These are phyloP conservation scores for Oxycera nigricornis DNA, from an alignment of 2,888 invertebrate genomes.

Conservation along the genomic window DNA sequence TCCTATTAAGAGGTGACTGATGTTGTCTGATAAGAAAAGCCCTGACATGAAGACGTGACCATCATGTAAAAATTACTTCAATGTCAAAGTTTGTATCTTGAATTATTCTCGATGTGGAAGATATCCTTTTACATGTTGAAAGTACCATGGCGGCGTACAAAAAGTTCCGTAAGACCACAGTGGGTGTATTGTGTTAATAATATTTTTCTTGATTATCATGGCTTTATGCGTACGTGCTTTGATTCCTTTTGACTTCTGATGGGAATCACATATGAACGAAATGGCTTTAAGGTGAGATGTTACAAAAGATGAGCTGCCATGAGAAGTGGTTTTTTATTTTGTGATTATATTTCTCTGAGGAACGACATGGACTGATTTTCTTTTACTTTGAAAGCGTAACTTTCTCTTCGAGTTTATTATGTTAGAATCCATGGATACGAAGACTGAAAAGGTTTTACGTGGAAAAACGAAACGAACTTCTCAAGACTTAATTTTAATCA, in stretches of 20 bases:
- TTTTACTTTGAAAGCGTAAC: too few species aligned
- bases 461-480: too few species aligned
- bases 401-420: too few species aligned
- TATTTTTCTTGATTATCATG: slow-evolving; percentile 36
- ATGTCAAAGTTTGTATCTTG: slow-evolving; percentile 35
- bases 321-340: too few species aligned
- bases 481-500: too few species aligned
- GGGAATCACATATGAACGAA: not conserved
- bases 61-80: slow-evolving; percentile 39
- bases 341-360: too few species aligned
- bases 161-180: not conserved
- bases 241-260: not conserved
- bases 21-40: slow-evolving; percentile 40
- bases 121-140: slow-evolving; percentile 1
- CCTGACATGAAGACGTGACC: slow-evolving; percentile 40
- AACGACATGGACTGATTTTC: too few species aligned
- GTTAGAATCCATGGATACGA: too few species aligned
- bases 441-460: too few species aligned
- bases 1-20: slow-evolving; percentile 38
- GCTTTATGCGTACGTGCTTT: slow-evolving; percentile 25
- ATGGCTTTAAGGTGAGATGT: not conserved
- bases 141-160: not conserved
- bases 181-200: slow-evolving; percentile 31
- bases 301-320: too few species aligned
- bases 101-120: slow-evolving; percentile 4